Base-by-base conservation (phyloP, 2,888 invertebrate species). In the Dicyrtoma fusca region DNA sequence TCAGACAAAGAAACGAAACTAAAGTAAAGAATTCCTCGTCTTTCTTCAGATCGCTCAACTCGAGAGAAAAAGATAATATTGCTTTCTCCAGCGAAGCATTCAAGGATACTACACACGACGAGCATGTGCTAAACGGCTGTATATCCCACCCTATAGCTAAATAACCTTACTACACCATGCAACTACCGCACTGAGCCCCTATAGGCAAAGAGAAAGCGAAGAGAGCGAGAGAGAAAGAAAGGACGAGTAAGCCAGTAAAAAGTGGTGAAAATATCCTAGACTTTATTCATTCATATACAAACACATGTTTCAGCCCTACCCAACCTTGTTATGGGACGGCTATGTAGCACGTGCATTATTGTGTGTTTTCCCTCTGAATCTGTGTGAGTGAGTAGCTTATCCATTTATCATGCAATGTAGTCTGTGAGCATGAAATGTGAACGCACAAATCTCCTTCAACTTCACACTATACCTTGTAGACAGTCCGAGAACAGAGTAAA, bases 251-350 rank as follows among this genome's bases (percentile, higher is more conserved):
- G 61, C 14, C 8, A 53, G 21, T 8, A 19, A 53, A 53, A 21
- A 53, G 10, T 17, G 17, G 53, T 17, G 53, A 53, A 19, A 11
- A 49, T 49, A 4, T 4, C 13, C 14, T 49, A 34, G 53, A 10
- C 57, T 23, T 57, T 64, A 64, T 49, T 64, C 64, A 64, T 64
- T 64, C 64, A 64, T 64, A 64, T 25, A 64, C 25, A 49, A 64
- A 64, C 64, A 49, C 26, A 49, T 64, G 49, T 64, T 47, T 25
- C 14, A 64, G 25, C 25, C 14, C 49, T 49, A 26, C 26, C 25
- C 8, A 49, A 47, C 23, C 49, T 64, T 64, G 34, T 61, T 42
- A 61, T 21, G 25, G 19, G n/a, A 25, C 4, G 21, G 11, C 17
- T 3, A 4, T 19, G 44, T 6, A 61, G 42, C 61, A 34, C 61